Conservation (phyloP, 2,113 vertebrate genomes). For the Lanius collurio region DNA sequence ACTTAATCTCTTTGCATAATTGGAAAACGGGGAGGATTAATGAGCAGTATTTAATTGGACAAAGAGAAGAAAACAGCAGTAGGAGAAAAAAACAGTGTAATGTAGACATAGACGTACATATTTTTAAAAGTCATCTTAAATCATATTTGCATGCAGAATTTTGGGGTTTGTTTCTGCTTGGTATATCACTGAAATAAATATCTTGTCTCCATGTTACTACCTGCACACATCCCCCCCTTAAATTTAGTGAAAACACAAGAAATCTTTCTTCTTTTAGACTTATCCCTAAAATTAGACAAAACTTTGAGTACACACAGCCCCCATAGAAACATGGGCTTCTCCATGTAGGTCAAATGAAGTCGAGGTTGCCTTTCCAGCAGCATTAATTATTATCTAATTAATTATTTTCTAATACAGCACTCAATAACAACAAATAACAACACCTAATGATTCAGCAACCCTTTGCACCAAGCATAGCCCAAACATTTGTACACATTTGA, state of each 20-base stretch:
- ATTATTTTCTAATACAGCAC: background rate
- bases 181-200: background rate
- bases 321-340: fast-evolving
- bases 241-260: background rate
- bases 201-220: fast-evolving
- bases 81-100: background rate
- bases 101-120: fast-evolving
- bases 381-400: background rate
- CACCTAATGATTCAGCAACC: background rate
- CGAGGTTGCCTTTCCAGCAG: background rate
- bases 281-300: background rate
- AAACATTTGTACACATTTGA: background rate
- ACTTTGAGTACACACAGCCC: background rate
- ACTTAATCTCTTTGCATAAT: background rate
- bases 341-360: background rate
- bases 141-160: background rate
- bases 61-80: background rate
- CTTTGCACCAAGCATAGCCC: background rate
- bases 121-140: background rate
- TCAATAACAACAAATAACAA: background rate
- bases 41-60: background rate
- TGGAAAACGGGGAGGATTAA: background rate
- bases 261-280: background rate
- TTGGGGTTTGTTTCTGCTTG: background rate
- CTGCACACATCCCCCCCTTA: fast-evolving